Evolutionary conservation across 2,113 vertebrate species (phyloP).

Genomic region (Pleuronectes platessa): DNA sequence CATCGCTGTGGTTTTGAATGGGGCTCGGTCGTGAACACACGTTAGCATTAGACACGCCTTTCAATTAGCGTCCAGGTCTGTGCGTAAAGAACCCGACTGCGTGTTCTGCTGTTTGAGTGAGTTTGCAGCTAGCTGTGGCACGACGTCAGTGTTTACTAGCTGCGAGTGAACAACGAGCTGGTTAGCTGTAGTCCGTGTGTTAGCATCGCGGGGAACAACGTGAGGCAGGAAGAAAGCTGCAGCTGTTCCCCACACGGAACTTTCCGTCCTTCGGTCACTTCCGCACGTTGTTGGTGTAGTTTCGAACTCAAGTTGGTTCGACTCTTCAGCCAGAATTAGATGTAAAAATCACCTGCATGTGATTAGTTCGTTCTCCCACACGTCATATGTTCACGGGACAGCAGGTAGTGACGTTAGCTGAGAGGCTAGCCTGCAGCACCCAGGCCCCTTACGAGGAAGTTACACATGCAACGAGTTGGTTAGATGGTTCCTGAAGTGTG

Average conservation of each 20-base stretch:
- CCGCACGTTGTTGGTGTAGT: neutral
- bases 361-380: neutral
- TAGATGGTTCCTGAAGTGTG: neutral
- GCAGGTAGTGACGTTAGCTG: neutral
- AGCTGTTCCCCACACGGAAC: conserved; percentile 45
- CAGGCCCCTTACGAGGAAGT: conserved; percentile 27
- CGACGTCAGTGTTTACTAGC: neutral
- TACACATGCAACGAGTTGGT: neutral
- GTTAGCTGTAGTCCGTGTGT: neutral
- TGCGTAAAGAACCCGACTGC: neutral
- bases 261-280: conserved; percentile 35
- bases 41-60: neutral
- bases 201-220: neutral
- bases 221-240: neutral
- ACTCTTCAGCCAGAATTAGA: neutral
- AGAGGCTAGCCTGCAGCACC: neutral
- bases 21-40: neutral
- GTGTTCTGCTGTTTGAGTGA: neutral
- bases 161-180: too few species aligned
- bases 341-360: neutral
- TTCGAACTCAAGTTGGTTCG: neutral
- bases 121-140: neutral
- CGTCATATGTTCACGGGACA: neutral
- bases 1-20: neutral
- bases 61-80: neutral